phyloP scores from a whole-genome alignment of 2,888 invertebrate species.

The Polia nebulosa region DNA sequence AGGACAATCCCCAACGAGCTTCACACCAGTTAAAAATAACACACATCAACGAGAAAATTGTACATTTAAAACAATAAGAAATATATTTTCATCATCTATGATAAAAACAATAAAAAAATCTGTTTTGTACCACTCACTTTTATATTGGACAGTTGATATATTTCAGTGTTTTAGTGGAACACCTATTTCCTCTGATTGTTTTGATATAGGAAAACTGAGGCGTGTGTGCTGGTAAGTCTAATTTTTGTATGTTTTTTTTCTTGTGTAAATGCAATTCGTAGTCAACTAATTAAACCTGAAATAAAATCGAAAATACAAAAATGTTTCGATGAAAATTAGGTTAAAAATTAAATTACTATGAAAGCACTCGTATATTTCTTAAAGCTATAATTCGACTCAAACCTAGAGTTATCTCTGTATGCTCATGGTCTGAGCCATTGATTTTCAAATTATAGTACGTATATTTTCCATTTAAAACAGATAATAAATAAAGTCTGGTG shows the following conservation, averaged over 20 bases:
- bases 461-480: not conserved
- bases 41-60: conserved; percentile 63
- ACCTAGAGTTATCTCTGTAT: not conserved
- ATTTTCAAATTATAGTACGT: not conserved
- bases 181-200: conserved; percentile 49
- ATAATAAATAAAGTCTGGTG: no score
- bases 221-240: conserved; percentile 57
- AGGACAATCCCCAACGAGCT: conserved; percentile 69
- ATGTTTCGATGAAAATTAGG: not conserved
- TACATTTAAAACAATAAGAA: conserved; percentile 58
- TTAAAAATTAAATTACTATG: not conserved
- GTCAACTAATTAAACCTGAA: not conserved
- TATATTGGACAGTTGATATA: conserved; percentile 8
- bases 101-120: conserved; percentile 60
- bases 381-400: not conserved
- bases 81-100: conserved; percentile 65
- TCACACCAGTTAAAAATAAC: conserved; percentile 74
- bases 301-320: not conserved
- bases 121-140: conserved; percentile 19
- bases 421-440: not conserved
- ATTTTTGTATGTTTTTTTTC: conserved; percentile 6
- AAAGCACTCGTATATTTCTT: not conserved
- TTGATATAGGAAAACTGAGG: conserved; percentile 46
- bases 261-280: not conserved
- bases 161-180: conserved; percentile 31